Evolutionary conservation across 2,888 invertebrate species (phyloP), one percentile per base, ranked within the genome.

Genomic region (Cordylochernes scorpioides): DNA sequence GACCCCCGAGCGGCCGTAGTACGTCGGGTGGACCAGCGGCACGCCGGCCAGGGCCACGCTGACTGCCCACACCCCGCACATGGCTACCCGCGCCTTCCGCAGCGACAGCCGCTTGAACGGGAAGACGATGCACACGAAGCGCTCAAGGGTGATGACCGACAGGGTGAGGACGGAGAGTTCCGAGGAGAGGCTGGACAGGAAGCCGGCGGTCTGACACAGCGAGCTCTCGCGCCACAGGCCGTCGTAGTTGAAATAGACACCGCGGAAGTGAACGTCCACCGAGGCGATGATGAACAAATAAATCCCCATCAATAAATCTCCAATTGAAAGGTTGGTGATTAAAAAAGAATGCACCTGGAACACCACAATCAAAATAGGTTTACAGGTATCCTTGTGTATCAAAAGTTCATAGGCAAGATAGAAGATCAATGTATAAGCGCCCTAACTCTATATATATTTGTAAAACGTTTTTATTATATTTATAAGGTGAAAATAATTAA

Each of bases 1-100:
- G n/a, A n/a, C n/a, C n/a, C n/a, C n/a, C n/a, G n/a, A 60, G 16
- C 60, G 45, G 2, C 58, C 58, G 39, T 59, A 59, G 44, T 19
- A 19, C 9, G 9, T 19, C 9, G 8, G 10, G 8, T 25, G 39
- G 16, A 48, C 31, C 5, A 53, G 42, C 3, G 53, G 53, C 4
- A 53, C 34, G 2, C 46, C 49, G 4, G 52, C 50, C 13, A 54
- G 43, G 4, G 47, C 9, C 2, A 41, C 44, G 2, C 49, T 49
- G 13, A 45, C 31, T 4, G 47, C 24, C 54, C 54, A 54, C 8
- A 51, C 48, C 4, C 38, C 31, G 2, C 39, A 44, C 49, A 54
- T 51, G 8, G 52, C n/a, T n/a, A n/a, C n/a, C n/a, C n/a, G n/a
- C n/a, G n/a, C n/a, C 35, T 60, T 59, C 17, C 52, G 51, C n/a